Base-by-base conservation (phyloP, 2,797 vertebrate genomes). In the Lepus oiostolus region DNA sequence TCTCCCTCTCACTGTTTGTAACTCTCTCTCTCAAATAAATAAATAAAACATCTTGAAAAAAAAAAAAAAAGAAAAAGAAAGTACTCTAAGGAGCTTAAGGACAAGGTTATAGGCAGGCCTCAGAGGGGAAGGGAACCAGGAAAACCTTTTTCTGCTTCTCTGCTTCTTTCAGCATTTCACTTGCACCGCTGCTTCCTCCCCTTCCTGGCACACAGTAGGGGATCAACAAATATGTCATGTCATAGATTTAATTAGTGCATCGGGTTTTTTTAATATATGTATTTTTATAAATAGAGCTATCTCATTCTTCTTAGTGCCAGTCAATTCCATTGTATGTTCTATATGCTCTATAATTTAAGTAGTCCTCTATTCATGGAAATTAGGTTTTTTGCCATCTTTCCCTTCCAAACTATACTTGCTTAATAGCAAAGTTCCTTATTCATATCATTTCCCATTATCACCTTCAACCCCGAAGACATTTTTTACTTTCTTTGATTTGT, bases 401-500 rank as follows among this genome's bases (percentile, higher is more conserved):
- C 24, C 54, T 94, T 88, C 47, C 35, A 76, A 35, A 81, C 26
- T 82, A 0, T 62, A 16, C 17, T 58, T 58, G 13, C 19, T 58
- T 77, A 74, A 47, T 7, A 81, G 30, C 90, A 70, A 85, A 72
- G 93, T 93, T 95, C 38, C 35, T 95, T 47, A 71, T 81, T 92
- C 22, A 26, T 74, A 75, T 75, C 30, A 87, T 92, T 95, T 96
- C 75, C 86, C 26, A 87, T 16, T 47, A n/a, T 80, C 65, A 87
- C 84, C 87, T 88, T 85, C 82, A 82, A 32, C 21, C 94, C 38
- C 50, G 32, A 70, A 42, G 74, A 68, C 85, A 74, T 47, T 91
- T 96, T 92, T 94, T 75, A 88, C 30, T 92, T 92, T 91, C 32
- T 94, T 93, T 84, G 60, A 77, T 50, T 88, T 79, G 63, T 87